phyloP scores from a whole-genome alignment of 2,888 invertebrate genomes.

The Eudemis profundana region DNA sequence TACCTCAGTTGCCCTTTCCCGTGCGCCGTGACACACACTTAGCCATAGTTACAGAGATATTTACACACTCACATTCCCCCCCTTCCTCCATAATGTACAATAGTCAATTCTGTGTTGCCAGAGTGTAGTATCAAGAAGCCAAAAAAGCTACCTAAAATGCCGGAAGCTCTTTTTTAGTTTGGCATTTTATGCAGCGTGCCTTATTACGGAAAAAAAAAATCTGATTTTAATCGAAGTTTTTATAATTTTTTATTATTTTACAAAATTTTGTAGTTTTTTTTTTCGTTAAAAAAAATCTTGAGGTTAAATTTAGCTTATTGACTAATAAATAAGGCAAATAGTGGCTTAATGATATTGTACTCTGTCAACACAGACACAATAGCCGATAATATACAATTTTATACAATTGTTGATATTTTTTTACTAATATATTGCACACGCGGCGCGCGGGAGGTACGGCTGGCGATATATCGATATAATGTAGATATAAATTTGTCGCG shows the following conservation, averaged over 20 bases:
- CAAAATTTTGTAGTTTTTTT: no score
- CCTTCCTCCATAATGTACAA: slow-evolving; percentile 81
- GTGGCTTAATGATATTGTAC: slow-evolving; percentile 49
- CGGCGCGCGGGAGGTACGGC: slow-evolving; percentile 58
- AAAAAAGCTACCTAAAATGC: not conserved
- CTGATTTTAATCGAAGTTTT: not conserved
- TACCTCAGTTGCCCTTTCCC: slow-evolving; percentile 62
- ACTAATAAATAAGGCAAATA: slow-evolving; percentile 11
- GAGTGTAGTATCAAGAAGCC: slow-evolving; percentile 54
- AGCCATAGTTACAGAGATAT: slow-evolving; percentile 76
- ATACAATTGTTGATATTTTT: slow-evolving; percentile 80
- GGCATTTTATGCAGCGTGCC: not conserved
- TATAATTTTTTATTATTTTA: no score
- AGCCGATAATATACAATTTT: slow-evolving; percentile 78
- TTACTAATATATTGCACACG: slow-evolving; percentile 64
- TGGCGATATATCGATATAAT: slow-evolving; percentile 47
- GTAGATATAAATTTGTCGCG: slow-evolving; percentile 36
- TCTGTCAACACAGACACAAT: slow-evolving; percentile 69
- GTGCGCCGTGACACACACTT: slow-evolving; percentile 64
- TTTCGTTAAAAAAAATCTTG: no score
- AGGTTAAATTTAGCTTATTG: not conserved
- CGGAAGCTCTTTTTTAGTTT: slow-evolving; percentile 55
- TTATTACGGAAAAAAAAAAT: not conserved
- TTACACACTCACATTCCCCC: slow-evolving; percentile 67
- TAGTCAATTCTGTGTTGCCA: slow-evolving; percentile 65